Base-by-base conservation (phyloP, 2,113 vertebrate genomes). In the Thunnus maccoyii region DNA sequence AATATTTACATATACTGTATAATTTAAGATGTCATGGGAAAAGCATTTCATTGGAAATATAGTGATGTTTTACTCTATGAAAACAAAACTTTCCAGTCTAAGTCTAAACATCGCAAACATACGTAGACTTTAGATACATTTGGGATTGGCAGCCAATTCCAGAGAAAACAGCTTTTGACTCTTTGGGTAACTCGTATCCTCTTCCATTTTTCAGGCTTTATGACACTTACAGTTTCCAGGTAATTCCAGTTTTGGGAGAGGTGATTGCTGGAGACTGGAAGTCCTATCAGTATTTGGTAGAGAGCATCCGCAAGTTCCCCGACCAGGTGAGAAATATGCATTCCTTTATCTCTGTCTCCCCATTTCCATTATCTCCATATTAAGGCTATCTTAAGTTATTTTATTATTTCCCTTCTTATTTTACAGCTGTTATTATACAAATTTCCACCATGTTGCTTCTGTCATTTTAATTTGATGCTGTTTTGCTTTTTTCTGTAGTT, bases 261-360 rank as follows among this genome's bases (percentile, higher is more conserved):
- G 94, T 99, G 70, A 97, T 99, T 0, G 97, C 97, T 63, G 97
- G 97, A 79, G 97, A 99, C 93, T 99, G 98, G 98, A 99, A 96
- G 76, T 97, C 98, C 3, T 99, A 99, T 77, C 98, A 99, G 76
- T 99, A 99, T 84, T 95, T 99, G 7, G 97, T 99, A 30, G 98
- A 99, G 85, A 99, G 98, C 85, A 99, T 99, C 85, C 95, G 97
- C 57, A 96, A 85, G 78, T 99, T 99, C 80, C 98, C 98, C 0
- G 88, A 95, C 66, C 98, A 99, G 96, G 98, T 99, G 62, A 87
- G 47, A 52, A 17, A 18, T 1, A 46, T 54, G 3, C 1, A 7
- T 55, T 30, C 2, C 0, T 17, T 20, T 17, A 8, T 18, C 32
- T 17, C 44, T 2, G 15, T 25, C 7, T 58, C 8, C 1, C 10